Percentiles rank a stretch among this genome's conserved stretches.
Evolutionary conservation across 2,888 invertebrate species (phyloP).

Genomic region (Adelphocoris suturalis): DNA sequence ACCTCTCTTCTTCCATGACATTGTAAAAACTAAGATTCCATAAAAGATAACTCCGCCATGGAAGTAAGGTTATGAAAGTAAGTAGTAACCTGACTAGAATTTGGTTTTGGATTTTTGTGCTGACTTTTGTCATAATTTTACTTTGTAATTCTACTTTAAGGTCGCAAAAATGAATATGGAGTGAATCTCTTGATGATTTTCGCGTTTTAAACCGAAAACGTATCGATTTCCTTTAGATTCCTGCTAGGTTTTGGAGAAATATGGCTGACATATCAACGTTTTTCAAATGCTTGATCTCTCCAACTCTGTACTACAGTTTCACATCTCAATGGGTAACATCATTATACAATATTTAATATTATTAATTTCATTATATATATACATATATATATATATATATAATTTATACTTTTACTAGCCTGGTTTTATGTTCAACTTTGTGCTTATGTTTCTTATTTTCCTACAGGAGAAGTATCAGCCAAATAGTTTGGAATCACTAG

Average conservation of each 20-base stretch:
- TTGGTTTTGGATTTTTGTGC: background rate
- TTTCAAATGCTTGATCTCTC: conserved; percentile 85
- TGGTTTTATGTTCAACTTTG: background rate
- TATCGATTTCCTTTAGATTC: background rate
- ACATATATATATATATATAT: too few relatives aligned
- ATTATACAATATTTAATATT: too few relatives aligned
- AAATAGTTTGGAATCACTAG: conserved; percentile 85
- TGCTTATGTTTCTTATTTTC: conserved; percentile 74
- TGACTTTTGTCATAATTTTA: background rate
- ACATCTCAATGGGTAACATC: conserved; percentile 71
- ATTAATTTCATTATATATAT: too few relatives aligned
- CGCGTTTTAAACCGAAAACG: background rate
- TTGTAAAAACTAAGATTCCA: too few relatives aligned
- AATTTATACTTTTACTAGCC: background rate
- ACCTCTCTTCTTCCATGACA: too few relatives aligned
- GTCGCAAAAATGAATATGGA: conserved; percentile 16
- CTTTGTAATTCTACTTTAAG: background rate
- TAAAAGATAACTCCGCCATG: too few relatives aligned
- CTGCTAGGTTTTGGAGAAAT: background rate
- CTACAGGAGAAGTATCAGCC: conserved; percentile 83
- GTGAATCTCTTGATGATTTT: conserved; percentile 11
- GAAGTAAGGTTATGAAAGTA: background rate
- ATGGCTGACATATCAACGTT: conserved; percentile 76
- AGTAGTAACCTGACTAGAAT: background rate
- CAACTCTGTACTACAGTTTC: conserved; percentile 82